Base-by-base conservation (phyloP, 2,888 invertebrate genomes). In the Tachina fera region DNA sequence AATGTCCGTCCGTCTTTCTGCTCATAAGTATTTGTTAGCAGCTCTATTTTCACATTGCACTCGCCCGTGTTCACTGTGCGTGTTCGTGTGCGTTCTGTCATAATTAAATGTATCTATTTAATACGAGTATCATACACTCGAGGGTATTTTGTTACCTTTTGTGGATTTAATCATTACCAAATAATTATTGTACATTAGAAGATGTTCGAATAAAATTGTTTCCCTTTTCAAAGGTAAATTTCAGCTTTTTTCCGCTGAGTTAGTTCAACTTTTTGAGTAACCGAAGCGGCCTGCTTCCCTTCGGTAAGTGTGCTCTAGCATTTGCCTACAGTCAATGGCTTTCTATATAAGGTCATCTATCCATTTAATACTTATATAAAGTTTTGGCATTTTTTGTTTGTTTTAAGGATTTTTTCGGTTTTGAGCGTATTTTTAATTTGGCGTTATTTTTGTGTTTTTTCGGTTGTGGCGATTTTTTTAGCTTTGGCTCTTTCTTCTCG, bases 41-140 rank as follows among this genome's bases (percentile, higher is more conserved):
- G 49, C 39, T n/a, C 22, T 56, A 13, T 67, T 16, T 47, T 58
- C 19, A 39, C 58, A 47, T 72, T 72, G 74, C 13, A n/a, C 19
- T 51, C 51, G n/a, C 39, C 13, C 41, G 49, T 49, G 41, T 43
- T 4, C 6, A 47, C 19, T 13, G 51, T 51, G 13, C 11, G 68
- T n/a, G 41, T 49, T 61, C 60, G 58, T 63, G 60, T 51, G 43
- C 31, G 65, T 72, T 60, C 43, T 63, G 31, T 53, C 71, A 58
- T 83, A 86, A 86, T 86, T 86, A 86, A 83, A 86, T 80, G 86
- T 86, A 86, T 86, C 79, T 77, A 43, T 86, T 86, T 86, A 79
- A 86, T 80, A n/a, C n/a, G n/a, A n/a, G n/a, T n/a, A 86, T 22
- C 71, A 65, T 68, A 45, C 49, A 47, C 71, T 77, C 51, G 56